Evolutionary conservation across 2,888 invertebrate genomes (phyloP).

Genomic region (Leucoma salicis): DNA sequence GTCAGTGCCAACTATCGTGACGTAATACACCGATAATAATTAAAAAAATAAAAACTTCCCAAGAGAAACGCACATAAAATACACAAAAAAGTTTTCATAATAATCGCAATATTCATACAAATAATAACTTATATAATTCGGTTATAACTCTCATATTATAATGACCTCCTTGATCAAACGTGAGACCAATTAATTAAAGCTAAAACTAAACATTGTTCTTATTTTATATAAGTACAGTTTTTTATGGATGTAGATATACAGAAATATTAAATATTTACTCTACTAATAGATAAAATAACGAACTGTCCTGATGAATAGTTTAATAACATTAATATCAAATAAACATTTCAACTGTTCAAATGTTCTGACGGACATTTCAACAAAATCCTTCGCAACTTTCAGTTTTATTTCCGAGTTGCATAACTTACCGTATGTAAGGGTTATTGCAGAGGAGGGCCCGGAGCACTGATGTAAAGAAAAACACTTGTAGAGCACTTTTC

Average conservation of each 20-base stretch:
- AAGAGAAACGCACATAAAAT: background rate
- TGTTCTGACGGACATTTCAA: conserved; percentile 42
- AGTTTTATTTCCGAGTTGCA: conserved; percentile 49
- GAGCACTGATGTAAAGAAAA: conserved; percentile 60
- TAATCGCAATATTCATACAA: background rate
- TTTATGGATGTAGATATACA: no score
- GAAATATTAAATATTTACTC: no score
- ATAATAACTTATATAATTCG: conserved; percentile 14
- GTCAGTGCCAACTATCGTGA: no score
- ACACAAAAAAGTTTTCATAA: background rate
- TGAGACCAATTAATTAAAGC: conserved; percentile 30
- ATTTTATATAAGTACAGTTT: no score
- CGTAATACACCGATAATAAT: no score
- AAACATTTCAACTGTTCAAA: background rate
- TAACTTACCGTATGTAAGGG: conserved; percentile 47
- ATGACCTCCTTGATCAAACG: conserved; percentile 38
- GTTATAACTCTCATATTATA: conserved; percentile 20
- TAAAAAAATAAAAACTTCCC: background rate
- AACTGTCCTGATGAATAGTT: conserved; percentile 39
- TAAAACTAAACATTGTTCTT: conserved; percentile 25
- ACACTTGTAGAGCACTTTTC: conserved; percentile 64
- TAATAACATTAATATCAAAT: background rate
- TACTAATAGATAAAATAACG: no score
- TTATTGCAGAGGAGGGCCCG: conserved; percentile 55
- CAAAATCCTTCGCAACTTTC: conserved; percentile 53